A percentile compares a stretch with the other conserved stretches of the same genome.
Conservation (phyloP, 1,140 invertebrate genomes). For the Proctacanthus coquilletti region DNA sequence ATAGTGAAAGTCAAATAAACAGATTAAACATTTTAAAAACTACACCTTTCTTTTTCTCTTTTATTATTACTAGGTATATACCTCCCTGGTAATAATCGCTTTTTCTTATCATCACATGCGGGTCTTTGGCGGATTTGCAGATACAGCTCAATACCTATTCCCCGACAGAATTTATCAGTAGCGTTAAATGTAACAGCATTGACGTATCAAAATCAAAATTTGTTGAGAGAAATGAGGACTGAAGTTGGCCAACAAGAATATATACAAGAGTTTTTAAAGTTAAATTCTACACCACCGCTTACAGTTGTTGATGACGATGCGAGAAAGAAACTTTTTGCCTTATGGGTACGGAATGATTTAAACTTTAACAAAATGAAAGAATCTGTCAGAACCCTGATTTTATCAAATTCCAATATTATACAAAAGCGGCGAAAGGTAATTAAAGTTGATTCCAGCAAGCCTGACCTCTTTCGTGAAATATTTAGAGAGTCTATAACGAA, state of each 20-base stretch:
- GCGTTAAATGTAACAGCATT: slow-evolving; percentile 25
- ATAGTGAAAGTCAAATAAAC: too few relatives aligned
- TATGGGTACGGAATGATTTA: slow-evolving; percentile 23
- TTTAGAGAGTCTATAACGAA: slow-evolving; percentile 19
- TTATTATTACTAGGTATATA: slow-evolving; percentile 35
- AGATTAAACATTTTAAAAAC: too few relatives aligned
- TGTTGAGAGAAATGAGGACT: slow-evolving; percentile 17
- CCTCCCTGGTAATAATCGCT: slow-evolving; percentile 35
- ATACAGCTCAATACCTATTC: slow-evolving; percentile 22
- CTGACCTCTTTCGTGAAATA: too few relatives aligned
- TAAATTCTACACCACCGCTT: slow-evolving; percentile 11
- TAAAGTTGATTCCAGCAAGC: slow-evolving; percentile 18
- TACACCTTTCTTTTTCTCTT: neutral
- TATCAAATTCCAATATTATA: slow-evolving; percentile 15
- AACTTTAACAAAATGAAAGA: too few relatives aligned
- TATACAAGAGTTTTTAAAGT: slow-evolving; percentile 15
- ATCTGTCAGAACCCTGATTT: slow-evolving; percentile 14
- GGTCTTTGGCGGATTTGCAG: slow-evolving; percentile 55
- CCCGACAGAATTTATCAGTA: slow-evolving; percentile 16
- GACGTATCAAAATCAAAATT: slow-evolving; percentile 14
- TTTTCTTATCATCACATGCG: slow-evolving; percentile 42
- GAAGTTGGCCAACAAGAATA: slow-evolving; percentile 18
- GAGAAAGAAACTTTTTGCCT: slow-evolving; percentile 24
- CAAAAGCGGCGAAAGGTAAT: slow-evolving; percentile 14
- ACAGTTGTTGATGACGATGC: slow-evolving; percentile 23